phyloP scores from a whole-genome alignment of 2,888 invertebrate genomes.

The Beris morrisii region DNA sequence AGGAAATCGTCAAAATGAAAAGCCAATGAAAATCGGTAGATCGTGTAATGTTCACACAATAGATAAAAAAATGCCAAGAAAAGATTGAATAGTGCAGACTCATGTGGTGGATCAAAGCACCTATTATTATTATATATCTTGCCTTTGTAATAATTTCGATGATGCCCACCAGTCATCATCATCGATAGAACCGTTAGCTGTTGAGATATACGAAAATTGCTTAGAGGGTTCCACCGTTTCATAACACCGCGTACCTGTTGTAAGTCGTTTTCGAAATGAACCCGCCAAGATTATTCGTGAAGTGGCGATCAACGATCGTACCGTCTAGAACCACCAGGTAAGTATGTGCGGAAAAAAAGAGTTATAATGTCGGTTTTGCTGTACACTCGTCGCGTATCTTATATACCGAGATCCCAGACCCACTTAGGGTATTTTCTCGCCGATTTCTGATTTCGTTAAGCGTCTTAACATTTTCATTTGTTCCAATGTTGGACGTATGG shows the following conservation, averaged over 20 bases:
- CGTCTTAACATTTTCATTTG: slow-evolving; percentile 17
- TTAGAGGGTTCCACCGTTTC: slow-evolving; percentile 6
- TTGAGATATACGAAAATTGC: slow-evolving; percentile 18
- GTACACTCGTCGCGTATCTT: neutral
- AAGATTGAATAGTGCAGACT: slow-evolving; percentile 15
- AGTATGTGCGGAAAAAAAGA: slow-evolving; percentile 4
- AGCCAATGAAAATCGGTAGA: slow-evolving; percentile 18
- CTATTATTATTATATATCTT: neutral
- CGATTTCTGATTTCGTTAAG: slow-evolving; percentile 4
- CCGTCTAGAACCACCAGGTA: neutral
- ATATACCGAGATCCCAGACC: neutral
- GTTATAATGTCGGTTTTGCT: slow-evolving; percentile 4
- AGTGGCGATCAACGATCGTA: slow-evolving; percentile 17
- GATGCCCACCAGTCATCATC: slow-evolving; percentile 22
- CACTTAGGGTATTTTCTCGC: slow-evolving; percentile 1
- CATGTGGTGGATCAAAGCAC: slow-evolving; percentile 18
- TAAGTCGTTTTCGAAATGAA: slow-evolving; percentile 3
- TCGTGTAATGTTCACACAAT: slow-evolving; percentile 14
- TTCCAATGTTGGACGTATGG: neutral
- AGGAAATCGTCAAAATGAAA: slow-evolving; percentile 13
- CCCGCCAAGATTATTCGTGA: slow-evolving; percentile 1
- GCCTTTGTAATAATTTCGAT: slow-evolving; percentile 22
- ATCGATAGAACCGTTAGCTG: slow-evolving; percentile 22
- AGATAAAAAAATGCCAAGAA: neutral
- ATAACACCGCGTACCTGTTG: neutral